Conservation (phyloP, 2,888 invertebrate species). For the Lysandra coridon region DNA sequence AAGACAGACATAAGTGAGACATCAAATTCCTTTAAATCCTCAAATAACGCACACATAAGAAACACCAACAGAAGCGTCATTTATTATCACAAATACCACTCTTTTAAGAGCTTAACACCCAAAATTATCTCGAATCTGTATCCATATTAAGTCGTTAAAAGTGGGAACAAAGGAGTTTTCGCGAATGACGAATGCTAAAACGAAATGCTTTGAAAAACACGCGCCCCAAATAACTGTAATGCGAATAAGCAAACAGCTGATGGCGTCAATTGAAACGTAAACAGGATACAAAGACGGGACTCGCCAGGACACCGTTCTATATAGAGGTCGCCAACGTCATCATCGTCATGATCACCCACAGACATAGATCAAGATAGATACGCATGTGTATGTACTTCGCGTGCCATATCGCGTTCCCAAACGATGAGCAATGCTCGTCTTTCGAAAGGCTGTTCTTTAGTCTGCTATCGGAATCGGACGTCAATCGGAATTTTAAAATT, state of each 20-base stretch:
- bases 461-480: too few relatives aligned
- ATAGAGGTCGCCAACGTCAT: conserved; percentile 12
- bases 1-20: not conserved
- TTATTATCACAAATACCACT: not conserved
- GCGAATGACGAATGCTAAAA: conserved; percentile 39
- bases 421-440: too few relatives aligned
- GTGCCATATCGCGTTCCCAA: too few relatives aligned
- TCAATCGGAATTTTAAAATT: too few relatives aligned
- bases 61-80: not conserved
- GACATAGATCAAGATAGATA: too few relatives aligned
- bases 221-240: conserved; percentile 58
- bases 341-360: not conserved
- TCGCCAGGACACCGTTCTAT: conserved; percentile 4
- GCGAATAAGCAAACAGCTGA: conserved; percentile 26
- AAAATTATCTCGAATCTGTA: conserved; percentile 22
- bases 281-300: conserved; percentile 16
- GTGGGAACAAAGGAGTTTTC: conserved; percentile 22
- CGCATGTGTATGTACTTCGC: too few relatives aligned
- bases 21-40: not conserved
- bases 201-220: conserved; percentile 53
- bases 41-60: not conserved
- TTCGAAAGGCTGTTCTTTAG: too few relatives aligned
- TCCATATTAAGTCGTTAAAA: not conserved
- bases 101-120: not conserved
- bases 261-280: conserved; percentile 22